A percentile compares a stretch with the other conserved stretches of the same genome.
Conservation (phyloP, 2,797 vertebrate genomes). For the Channa striata region DNA sequence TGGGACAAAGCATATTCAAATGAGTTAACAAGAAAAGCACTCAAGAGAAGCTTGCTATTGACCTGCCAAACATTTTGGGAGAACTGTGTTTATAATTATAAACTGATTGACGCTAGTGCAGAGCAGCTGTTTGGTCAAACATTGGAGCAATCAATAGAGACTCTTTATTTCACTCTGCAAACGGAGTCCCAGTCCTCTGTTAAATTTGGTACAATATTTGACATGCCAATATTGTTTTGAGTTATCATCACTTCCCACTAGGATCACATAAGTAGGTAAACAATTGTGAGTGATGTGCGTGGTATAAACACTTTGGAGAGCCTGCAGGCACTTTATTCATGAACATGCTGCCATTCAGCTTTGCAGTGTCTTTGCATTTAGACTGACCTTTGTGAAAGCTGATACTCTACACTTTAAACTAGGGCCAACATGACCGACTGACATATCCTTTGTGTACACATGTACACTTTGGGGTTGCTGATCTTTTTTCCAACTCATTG, state of each 20-base stretch:
- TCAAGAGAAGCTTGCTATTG: constrained; percentile 51
- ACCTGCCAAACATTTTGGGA: constrained; percentile 43
- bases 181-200: constrained; percentile 46
- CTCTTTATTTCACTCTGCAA: constrained; percentile 72
- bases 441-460: constrained; percentile 19
- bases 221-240: constrained; percentile 77
- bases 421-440: not conserved
- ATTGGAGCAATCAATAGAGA: constrained; percentile 73
- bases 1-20: constrained; percentile 26
- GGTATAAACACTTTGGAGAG: constrained; percentile 63
- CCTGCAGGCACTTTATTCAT: constrained; percentile 50
- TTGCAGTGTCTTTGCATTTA: constrained; percentile 18
- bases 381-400: constrained; percentile 31
- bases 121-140: constrained; percentile 75
- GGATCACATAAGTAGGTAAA: constrained; percentile 74
- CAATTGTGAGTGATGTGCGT: constrained; percentile 72
- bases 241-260: constrained; percentile 73
- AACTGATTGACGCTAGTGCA: constrained; percentile 63
- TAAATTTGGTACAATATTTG: constrained; percentile 74
- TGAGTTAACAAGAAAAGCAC: constrained; percentile 24
- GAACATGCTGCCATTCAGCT: constrained; percentile 27
- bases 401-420: constrained; percentile 13
- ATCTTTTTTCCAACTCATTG: not conserved
- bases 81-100: constrained; percentile 65
- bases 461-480: constrained; percentile 20